phyloP scores from a whole-genome alignment of 2,113 vertebrate genomes.

The Proteles cristata region DNA sequence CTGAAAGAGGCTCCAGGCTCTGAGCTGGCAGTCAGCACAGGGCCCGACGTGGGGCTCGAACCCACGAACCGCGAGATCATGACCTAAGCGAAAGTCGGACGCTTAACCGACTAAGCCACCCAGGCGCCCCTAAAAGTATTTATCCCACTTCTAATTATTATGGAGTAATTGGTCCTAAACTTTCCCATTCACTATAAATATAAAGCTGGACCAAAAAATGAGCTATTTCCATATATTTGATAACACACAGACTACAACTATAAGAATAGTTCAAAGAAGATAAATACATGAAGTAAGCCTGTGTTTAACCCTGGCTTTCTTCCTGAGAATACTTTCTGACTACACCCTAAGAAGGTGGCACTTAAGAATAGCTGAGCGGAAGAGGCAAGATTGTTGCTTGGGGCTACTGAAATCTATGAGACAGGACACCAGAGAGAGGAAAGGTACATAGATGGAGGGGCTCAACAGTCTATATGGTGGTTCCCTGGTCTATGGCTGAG shows the following conservation, averaged over 20 bases:
- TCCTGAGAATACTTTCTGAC: background rate
- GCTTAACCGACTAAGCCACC: too few relatives aligned
- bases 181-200: background rate
- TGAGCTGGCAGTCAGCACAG: too few relatives aligned
- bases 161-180: background rate
- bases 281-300: background rate
- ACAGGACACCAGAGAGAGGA: background rate
- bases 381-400: background rate
- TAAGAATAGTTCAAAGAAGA: background rate
- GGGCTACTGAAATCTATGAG: background rate
- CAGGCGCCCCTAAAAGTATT: constrained; percentile 30
- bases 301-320: background rate
- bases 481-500: background rate
- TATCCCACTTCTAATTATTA: background rate
- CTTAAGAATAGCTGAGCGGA: background rate
- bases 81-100: too few relatives aligned
- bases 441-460: background rate
- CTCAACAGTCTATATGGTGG: background rate
- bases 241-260: background rate
- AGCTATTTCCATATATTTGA: background rate
- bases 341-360: background rate
- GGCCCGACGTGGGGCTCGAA: too few relatives aligned
- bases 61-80: too few relatives aligned
- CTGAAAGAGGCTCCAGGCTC: too few relatives aligned
- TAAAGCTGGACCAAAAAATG: background rate